Base-by-base conservation (phyloP, 1,140 invertebrate species). In the Octopus bimaculoides region DNA sequence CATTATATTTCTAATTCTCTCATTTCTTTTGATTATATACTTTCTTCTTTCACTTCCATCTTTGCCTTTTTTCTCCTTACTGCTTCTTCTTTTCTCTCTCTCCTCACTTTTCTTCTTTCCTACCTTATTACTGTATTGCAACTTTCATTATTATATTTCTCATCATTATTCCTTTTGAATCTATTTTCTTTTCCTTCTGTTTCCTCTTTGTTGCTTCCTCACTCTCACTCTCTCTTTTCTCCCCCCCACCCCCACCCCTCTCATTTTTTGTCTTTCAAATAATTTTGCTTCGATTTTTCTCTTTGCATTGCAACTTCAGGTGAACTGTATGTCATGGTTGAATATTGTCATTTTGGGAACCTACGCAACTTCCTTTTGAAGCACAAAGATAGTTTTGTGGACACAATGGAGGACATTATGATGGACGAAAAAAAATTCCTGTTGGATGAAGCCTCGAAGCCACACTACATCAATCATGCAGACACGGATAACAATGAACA, bases 251-350 rank as follows among this genome's bases (percentile, higher is more conserved):
- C 9, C 9, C 56, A 2, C 17, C 9, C 4, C 56, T 12, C 56
- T 61, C 9, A 61, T 61, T 61, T 12, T 12, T 61, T 9, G 17
- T 61, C 17, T 61, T 9, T 17, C 17, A 61, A 12, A 61, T 61
- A 61, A 61, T 61, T 61, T 9, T 71, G 8, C 7, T 20, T n/a
- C 14, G 4, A n/a, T 71, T 14, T n/a, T 8, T 71, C 66, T 71
- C 26, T 78, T 54, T 52, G 80, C 54, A 54, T 78, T 75, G 10
- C 80, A 56, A 81, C 82, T 83, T 9, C 81, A 89, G 91, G 91
- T 54, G 97, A 97, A 0, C 91, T 99, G 0, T 98, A 95, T 90
- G 97, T 99, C 0, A 95, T 99, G n/a, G 96, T 99, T 0, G 98
- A 99, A 89, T 98, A 95, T 90, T 97, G 97, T 5, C 94, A 95